Conservation (phyloP, 2,888 invertebrate species). For the Geophilus truncorum region DNA sequence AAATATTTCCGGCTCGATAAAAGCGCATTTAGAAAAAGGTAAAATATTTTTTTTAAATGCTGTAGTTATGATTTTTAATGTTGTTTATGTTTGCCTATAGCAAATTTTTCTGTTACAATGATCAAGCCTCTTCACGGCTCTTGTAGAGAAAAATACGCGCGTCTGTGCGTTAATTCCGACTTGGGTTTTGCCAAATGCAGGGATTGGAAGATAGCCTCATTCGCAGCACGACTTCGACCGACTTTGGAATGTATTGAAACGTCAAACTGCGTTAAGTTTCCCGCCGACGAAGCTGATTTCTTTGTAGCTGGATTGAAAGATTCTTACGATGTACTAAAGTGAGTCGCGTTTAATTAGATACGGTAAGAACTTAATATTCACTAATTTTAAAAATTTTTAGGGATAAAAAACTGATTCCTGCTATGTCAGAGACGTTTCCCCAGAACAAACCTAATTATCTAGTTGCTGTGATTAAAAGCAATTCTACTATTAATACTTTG, state of each 20-base stretch:
- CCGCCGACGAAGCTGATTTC: constrained; percentile 50
- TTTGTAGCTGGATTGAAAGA: not conserved
- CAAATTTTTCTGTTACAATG: constrained; percentile 25
- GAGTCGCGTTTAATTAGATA: not conserved
- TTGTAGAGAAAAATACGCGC: constrained; percentile 29
- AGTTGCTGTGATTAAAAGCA: constrained; percentile 62
- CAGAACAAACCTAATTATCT: constrained; percentile 54
- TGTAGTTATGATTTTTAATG: not conserved
- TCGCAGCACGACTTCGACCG: constrained; percentile 56
- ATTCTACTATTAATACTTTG: constrained; percentile 57
- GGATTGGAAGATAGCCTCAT: not conserved
- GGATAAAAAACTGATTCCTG: not conserved
- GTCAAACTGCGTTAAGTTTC: constrained; percentile 64
- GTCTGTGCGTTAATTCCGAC: constrained; percentile 26
- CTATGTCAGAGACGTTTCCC: constrained; percentile 43
- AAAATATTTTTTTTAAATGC: not conserved
- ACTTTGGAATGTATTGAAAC: constrained; percentile 69
- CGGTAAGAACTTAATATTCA: too few species aligned
- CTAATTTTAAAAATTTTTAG: not conserved
- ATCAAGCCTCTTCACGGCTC: not conserved
- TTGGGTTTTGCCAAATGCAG: constrained; percentile 25
- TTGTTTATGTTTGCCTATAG: too few species aligned
- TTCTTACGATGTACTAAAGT: not conserved
- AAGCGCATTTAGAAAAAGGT: not conserved
- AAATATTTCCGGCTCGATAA: not conserved